A percentile compares a stretch with the other conserved stretches of the same genome.
Evolutionary conservation across 2,797 vertebrate species (phyloP).

Genomic region (Schizopygopsis pylzovi): DNA sequence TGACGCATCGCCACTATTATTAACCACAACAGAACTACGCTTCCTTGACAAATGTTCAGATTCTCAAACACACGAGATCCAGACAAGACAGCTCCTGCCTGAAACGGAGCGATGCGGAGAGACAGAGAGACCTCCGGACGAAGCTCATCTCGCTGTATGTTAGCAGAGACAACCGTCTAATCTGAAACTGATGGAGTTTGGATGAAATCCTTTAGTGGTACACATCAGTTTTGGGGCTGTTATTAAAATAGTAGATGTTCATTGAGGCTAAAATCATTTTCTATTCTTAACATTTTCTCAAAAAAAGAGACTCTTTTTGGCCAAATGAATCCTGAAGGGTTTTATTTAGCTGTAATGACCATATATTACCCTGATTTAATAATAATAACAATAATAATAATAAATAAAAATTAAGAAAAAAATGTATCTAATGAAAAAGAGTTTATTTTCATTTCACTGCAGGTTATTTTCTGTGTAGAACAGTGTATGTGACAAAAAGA

Average conservation of each 20-base stretch:
- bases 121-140: constrained; percentile 8
- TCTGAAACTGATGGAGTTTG: constrained; percentile 20
- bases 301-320: not conserved
- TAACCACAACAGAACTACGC: constrained; percentile 44
- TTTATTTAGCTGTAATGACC: not conserved
- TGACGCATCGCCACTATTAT: constrained; percentile 60
- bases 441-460: too few species aligned
- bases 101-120: not conserved
- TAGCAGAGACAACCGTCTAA: constrained; percentile 28
- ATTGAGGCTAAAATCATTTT: not conserved
- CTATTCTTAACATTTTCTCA: not conserved
- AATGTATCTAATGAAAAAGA: too few species aligned
- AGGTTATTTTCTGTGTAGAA: too few species aligned
- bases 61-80: constrained; percentile 29
- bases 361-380: not conserved
- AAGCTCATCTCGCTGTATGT: constrained; percentile 1
- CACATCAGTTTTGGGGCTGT: not conserved
- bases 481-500: too few species aligned
- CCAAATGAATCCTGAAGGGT: not conserved
- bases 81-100: not conserved
- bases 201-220: not conserved
- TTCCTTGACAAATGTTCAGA: constrained; percentile 61
- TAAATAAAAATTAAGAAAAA: too few species aligned
- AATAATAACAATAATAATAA: too few species aligned
- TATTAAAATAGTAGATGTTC: constrained; percentile 14